Evolutionary conservation across 2,888 invertebrate genomes (phyloP).

Genomic region (Punctoribates punctum): DNA sequence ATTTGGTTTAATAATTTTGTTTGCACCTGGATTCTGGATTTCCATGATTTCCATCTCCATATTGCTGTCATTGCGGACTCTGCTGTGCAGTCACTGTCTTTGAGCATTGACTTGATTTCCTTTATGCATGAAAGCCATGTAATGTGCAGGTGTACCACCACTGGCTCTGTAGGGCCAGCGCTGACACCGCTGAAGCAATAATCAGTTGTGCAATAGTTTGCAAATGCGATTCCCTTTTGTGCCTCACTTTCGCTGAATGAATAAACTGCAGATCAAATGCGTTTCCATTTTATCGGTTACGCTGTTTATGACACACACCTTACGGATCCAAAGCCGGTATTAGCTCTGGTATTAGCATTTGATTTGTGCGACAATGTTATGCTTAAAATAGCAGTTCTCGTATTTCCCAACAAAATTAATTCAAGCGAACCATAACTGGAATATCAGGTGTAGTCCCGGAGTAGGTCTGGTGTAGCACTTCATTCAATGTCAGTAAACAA

Average conservation of each 20-base stretch:
- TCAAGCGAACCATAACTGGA: constrained; percentile 25
- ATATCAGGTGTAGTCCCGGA: constrained; percentile 20
- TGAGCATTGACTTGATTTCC: constrained; percentile 25
- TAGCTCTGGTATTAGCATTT: constrained; percentile 13
- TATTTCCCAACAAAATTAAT: constrained; percentile 34
- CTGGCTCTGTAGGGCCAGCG: not conserved
- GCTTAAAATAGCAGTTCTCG: constrained; percentile 9
- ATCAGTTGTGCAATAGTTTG: constrained; percentile 1
- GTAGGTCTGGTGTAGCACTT: not conserved
- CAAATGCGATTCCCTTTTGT: constrained; percentile 2
- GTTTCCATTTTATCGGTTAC: constrained; percentile 28
- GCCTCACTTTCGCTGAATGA: constrained; percentile 1
- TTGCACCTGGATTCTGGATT: constrained; percentile 28
- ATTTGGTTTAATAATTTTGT: constrained; percentile 1
- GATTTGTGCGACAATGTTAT: constrained; percentile 13
- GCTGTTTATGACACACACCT: constrained; percentile 28
- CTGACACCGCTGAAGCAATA: not conserved
- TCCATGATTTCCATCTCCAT: not conserved
- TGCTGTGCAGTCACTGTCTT: constrained; percentile 33
- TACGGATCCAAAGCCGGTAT: constrained; percentile 37
- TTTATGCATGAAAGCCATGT: constrained; percentile 36
- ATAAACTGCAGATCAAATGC: constrained; percentile 35
- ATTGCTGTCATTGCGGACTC: constrained; percentile 14
- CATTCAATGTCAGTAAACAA: not conserved
- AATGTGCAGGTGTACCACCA: constrained; percentile 28